A percentile compares a stretch with the other conserved stretches of the same genome.
Evolutionary conservation across 2,113 vertebrate genomes (phyloP).

Genomic region (Lycaon pictus): DNA sequence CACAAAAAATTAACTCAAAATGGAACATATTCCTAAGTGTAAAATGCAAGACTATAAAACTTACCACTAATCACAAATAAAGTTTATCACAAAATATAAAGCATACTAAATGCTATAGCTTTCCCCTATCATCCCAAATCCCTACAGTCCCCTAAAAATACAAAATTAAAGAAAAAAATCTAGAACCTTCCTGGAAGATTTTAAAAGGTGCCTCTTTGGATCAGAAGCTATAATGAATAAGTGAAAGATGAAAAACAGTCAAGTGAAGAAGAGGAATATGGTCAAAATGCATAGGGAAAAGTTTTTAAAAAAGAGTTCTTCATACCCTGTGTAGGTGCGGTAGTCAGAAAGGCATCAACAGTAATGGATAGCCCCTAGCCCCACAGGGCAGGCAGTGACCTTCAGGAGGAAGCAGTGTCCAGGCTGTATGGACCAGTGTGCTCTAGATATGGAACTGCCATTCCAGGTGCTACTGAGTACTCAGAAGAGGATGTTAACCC

Average conservation of each 20-base stretch:
- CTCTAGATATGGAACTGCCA: background rate
- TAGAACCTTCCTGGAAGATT: background rate
- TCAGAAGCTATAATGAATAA: background rate
- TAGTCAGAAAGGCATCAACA: background rate
- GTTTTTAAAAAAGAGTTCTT: background rate
- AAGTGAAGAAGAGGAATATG: background rate
- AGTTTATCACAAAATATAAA: background rate
- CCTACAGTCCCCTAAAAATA: background rate
- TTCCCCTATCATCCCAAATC: background rate
- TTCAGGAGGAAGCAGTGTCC: background rate
- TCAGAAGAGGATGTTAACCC: background rate
- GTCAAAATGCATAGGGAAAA: background rate
- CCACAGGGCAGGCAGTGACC: background rate
- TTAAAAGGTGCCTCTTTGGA: background rate
- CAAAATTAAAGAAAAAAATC: background rate
- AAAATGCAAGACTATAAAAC: background rate
- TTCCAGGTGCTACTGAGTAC: background rate
- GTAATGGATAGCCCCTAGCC: background rate
- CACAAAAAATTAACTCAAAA: background rate
- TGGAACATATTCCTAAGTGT: background rate
- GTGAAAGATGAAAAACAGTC: background rate
- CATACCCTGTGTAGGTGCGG: background rate
- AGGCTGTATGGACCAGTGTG: background rate
- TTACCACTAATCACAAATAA: background rate
- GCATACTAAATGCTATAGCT: background rate